Evolutionary conservation across 2,113 vertebrate genomes (phyloP).

Genomic region (Phodopus roborovskii): DNA sequence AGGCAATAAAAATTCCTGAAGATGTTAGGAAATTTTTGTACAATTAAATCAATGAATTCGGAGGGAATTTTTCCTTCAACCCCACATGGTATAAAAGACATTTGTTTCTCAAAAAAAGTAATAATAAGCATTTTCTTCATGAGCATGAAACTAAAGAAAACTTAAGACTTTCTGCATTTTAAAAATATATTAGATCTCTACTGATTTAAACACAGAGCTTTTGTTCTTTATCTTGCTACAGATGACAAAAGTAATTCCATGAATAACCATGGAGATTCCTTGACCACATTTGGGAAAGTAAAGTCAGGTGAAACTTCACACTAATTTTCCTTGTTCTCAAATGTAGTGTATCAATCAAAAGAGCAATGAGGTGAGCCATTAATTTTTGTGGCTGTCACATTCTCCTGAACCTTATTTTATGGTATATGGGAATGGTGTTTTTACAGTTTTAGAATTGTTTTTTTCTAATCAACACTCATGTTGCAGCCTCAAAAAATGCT

Average conservation of each 20-base stretch:
- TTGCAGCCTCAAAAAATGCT: conserved; percentile 61
- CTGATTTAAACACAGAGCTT: neutral
- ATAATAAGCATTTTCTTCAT: conserved; percentile 20
- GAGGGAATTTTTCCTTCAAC: conserved; percentile 17
- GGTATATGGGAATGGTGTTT: neutral
- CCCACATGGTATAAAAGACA: neutral
- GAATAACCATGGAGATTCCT: neutral
- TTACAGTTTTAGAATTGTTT: conserved; percentile 35
- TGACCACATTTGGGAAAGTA: neutral
- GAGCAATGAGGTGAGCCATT: neutral
- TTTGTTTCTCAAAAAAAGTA: neutral
- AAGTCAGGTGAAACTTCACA: neutral
- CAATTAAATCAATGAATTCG: conserved; percentile 40
- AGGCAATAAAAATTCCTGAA: conserved; percentile 56
- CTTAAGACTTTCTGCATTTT: neutral
- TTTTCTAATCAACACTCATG: conserved; percentile 5
- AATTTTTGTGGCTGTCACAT: neutral
- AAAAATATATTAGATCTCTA: conserved; percentile 27
- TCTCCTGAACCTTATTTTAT: neutral
- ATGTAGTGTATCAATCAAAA: neutral
- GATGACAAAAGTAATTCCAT: neutral
- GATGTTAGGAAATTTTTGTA: conserved; percentile 52
- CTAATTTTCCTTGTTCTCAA: neutral
- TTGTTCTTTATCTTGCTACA: neutral
- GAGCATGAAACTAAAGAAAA: conserved; percentile 13